phyloP scores from a whole-genome alignment of 1,140 invertebrate genomes.

The Phymastichus coffea region DNA sequence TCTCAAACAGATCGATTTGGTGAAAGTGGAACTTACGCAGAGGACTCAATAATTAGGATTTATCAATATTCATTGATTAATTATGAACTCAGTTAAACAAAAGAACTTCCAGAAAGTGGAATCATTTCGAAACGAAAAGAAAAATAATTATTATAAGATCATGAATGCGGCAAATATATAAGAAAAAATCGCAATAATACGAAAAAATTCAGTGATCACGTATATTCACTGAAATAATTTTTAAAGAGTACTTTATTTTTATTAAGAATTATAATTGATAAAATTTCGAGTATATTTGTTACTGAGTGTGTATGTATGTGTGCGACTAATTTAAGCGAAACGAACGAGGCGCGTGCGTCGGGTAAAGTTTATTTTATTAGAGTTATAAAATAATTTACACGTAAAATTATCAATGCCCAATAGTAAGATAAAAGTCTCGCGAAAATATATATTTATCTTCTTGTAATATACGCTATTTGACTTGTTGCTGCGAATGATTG shows the following conservation, averaged over 20 bases:
- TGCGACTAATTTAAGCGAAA: slow-evolving; percentile 8
- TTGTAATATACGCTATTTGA: too few species aligned
- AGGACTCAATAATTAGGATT: slow-evolving; percentile 10
- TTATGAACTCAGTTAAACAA: slow-evolving; percentile 15
- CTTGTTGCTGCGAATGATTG: slow-evolving; percentile 17
- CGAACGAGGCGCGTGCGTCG: slow-evolving; percentile 16
- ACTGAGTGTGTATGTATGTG: slow-evolving; percentile 20
- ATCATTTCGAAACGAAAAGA: slow-evolving; percentile 17
- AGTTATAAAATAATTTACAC: slow-evolving; percentile 2
- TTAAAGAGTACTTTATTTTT: slow-evolving; percentile 30
- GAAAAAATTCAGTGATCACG: slow-evolving; percentile 15
- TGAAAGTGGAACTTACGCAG: slow-evolving; percentile 16
- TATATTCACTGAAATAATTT: slow-evolving; percentile 21
- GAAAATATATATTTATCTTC: neutral
- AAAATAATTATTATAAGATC: slow-evolving; percentile 17
- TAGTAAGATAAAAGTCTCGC: slow-evolving; percentile 6
- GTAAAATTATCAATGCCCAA: slow-evolving; percentile 25
- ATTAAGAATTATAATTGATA: slow-evolving; percentile 20
- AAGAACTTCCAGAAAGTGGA: slow-evolving; percentile 15
- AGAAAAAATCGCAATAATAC: slow-evolving; percentile 20
- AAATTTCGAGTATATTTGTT: slow-evolving; percentile 19
- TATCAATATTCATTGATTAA: too few species aligned
- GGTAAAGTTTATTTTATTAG: slow-evolving; percentile 5
- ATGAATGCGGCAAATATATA: neutral
- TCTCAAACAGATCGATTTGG: slow-evolving; percentile 10